A percentile compares a stretch with the other conserved stretches of the same genome.
These are phyloP conservation scores for Clarias batrachus DNA, from an alignment of 2,113 vertebrate species.

Conservation along the genomic window DNA sequence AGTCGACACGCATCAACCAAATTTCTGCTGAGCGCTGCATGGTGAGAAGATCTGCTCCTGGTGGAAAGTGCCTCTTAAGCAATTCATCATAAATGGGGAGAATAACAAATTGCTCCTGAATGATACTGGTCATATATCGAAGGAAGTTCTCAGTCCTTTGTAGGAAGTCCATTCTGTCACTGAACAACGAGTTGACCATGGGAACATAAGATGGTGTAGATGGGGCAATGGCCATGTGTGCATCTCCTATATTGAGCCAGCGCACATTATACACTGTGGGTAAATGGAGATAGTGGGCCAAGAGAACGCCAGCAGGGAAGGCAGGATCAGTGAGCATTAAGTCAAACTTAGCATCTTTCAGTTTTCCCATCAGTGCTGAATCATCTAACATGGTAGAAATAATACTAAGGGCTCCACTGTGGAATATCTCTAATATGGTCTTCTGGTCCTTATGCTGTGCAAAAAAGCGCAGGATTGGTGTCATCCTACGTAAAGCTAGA, in stretches of 20 bases:
- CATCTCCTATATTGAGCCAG: conserved; percentile 70
- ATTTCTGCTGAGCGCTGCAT: conserved; percentile 67
- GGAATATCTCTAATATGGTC: background rate
- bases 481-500: conserved; percentile 49
- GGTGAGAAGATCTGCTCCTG: conserved; percentile 62
- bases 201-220: conserved; percentile 72
- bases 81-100: conserved; percentile 63
- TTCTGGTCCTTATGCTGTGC: conserved; percentile 20
- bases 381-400: conserved; percentile 66
- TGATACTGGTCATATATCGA: conserved; percentile 53
- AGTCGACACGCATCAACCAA: conserved; percentile 70
- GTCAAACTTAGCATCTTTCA: conserved; percentile 66
- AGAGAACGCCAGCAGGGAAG: conserved; percentile 61
- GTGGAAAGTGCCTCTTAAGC: conserved; percentile 65
- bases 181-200: conserved; percentile 62
- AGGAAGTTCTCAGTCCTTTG: conserved; percentile 68
- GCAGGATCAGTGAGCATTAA: conserved; percentile 72
- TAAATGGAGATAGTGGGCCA: conserved; percentile 70
- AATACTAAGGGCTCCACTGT: conserved; percentile 20
- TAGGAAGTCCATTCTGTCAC: conserved; percentile 66
- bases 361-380: conserved; percentile 51
- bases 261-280: conserved; percentile 74
- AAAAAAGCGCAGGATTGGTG: conserved; percentile 53
- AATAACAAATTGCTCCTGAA: conserved; percentile 55
- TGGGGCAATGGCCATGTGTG: conserved; percentile 64